phyloP scores from a whole-genome alignment of 2,888 invertebrate species.

The Ischnus inquisitorius region DNA sequence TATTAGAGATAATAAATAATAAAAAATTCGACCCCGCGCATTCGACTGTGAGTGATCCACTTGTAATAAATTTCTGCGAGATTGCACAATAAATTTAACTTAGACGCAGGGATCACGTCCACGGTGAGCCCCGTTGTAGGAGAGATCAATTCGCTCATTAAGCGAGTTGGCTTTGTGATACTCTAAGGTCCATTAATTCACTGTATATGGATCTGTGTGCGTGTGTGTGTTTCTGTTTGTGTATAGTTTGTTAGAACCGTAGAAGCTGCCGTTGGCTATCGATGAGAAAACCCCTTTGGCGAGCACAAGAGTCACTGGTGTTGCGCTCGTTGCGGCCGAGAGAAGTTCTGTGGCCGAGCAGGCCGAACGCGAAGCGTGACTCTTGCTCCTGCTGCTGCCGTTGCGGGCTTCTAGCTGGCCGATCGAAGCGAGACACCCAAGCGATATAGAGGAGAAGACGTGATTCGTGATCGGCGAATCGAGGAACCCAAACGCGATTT shows the following conservation, averaged over 20 bases:
- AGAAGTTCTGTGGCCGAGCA: conserved; percentile 49
- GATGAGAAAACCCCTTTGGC: conserved; percentile 64
- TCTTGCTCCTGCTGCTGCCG: conserved; percentile 62
- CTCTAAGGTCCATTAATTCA: conserved; percentile 61
- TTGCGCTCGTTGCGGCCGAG: conserved; percentile 40
- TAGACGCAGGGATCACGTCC: conserved; percentile 23
- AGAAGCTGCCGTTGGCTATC: conserved; percentile 59
- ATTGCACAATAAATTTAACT: conserved; percentile 64
- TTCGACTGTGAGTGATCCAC: conserved; percentile 63
- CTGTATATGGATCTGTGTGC: neutral
- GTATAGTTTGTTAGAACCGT: conserved; percentile 16
- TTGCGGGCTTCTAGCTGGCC: conserved; percentile 59
- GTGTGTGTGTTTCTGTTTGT: neutral
- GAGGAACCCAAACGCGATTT: conserved; percentile 66
- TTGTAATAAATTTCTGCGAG: conserved; percentile 66
- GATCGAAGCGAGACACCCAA: conserved; percentile 58
- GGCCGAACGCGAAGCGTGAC: conserved; percentile 65
- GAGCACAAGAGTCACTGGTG: conserved; percentile 52
- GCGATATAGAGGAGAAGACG: conserved; percentile 55
- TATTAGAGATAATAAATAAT: conserved; percentile 41
- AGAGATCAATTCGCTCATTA: conserved; percentile 68
- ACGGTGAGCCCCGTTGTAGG: conserved; percentile 57
- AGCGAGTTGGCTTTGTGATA: conserved; percentile 64
- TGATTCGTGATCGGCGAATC: conserved; percentile 69
- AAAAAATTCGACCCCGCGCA: conserved; percentile 40